These are phyloP conservation scores for Irena cyanogastra DNA, from an alignment of 2,113 vertebrate species.

Conservation along the genomic window DNA sequence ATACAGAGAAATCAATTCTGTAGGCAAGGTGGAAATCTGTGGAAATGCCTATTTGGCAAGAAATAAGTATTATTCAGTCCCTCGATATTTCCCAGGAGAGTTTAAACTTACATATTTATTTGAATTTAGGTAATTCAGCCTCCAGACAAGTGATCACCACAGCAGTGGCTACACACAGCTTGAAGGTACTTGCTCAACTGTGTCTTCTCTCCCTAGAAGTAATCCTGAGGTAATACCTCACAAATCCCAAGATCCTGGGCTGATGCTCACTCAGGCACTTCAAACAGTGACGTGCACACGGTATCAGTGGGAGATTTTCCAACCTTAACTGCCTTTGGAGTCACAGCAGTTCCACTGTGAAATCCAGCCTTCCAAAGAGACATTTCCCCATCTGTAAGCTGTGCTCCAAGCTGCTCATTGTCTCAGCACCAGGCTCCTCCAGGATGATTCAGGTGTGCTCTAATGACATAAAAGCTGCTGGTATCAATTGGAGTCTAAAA, in stretches of 20 bases:
- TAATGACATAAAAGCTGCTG: not conserved
- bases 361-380: not conserved
- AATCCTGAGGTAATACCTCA: not conserved
- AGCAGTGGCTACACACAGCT: not conserved
- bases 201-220: not conserved
- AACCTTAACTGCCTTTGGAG: not conserved
- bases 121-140: not conserved
- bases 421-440: not conserved
- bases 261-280: not conserved
- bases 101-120: not conserved
- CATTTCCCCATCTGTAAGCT: not conserved
- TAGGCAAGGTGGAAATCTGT: not conserved
- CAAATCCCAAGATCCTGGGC: not conserved
- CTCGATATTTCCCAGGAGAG: not conserved
- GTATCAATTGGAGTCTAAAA: not conserved
- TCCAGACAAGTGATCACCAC: not conserved
- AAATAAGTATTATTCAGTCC: not conserved
- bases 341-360: not conserved
- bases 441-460: not conserved
- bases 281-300: accelerated
- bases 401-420: not conserved
- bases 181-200: not conserved
- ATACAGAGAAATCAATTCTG: constrained; percentile 37
- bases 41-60: not conserved
- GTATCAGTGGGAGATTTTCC: accelerated